phyloP scores from a whole-genome alignment of 2,888 invertebrate genomes.

The Heliconius charithonia region DNA sequence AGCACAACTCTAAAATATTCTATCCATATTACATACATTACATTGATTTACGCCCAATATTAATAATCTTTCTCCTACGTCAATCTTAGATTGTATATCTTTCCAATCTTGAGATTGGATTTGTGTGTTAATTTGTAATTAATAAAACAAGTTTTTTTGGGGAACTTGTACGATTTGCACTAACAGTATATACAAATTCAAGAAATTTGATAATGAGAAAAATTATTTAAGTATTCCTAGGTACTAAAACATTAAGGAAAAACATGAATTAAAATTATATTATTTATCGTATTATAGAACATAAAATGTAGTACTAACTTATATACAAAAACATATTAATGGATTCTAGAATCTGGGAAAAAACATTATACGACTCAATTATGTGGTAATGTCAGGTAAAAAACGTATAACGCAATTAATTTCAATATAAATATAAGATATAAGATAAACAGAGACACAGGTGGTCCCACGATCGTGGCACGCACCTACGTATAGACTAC shows the following conservation, averaged over 20 bases:
- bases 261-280: background rate
- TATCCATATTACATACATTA: no score
- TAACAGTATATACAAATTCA: background rate
- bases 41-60: no score
- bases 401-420: slow-evolving; percentile 13
- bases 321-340: slow-evolving; percentile 20
- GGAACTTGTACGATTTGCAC: background rate
- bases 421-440: slow-evolving; percentile 9
- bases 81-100: no score
- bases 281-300: background rate
- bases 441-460: slow-evolving; percentile 25
- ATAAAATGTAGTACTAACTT: background rate
- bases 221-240: background rate
- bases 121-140: background rate
- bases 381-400: slow-evolving; percentile 2
- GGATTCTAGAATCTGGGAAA: slow-evolving; percentile 4
- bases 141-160: background rate
- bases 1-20: background rate
- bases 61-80: no score
- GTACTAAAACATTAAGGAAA: background rate
- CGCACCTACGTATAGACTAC: background rate
- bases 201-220: background rate
- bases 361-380: slow-evolving; percentile 8
- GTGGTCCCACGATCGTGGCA: slow-evolving; percentile 30
- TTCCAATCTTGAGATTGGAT: no score